Conservation (phyloP, 1,140 invertebrate species). For the Phortica variegata region DNA sequence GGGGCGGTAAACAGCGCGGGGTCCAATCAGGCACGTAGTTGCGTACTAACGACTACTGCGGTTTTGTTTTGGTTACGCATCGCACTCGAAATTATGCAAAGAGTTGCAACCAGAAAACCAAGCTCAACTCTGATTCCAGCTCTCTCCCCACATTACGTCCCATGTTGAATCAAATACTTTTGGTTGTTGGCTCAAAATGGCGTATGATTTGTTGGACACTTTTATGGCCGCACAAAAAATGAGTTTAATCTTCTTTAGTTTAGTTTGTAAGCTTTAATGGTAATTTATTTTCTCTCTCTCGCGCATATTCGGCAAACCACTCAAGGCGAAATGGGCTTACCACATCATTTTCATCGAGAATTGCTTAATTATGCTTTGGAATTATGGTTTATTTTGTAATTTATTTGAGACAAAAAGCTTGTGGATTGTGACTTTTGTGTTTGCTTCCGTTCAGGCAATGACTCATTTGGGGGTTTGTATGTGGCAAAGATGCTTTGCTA, state of each 20-base stretch:
- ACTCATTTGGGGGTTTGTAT: too few species aligned
- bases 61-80: slow-evolving; percentile 14
- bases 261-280: neutral
- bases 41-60: slow-evolving; percentile 2
- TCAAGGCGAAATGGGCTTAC: neutral
- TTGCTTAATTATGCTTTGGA: slow-evolving; percentile 26
- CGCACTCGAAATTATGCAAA: slow-evolving; percentile 38
- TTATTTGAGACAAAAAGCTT: too few species aligned
- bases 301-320: too few species aligned
- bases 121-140: too few species aligned
- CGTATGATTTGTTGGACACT: slow-evolving; percentile 47
- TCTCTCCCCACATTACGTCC: too few species aligned
- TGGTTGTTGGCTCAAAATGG: slow-evolving; percentile 31
- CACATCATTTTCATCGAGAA: slow-evolving; percentile 17
- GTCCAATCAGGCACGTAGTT: neutral
- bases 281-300: too few species aligned
- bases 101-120: slow-evolving; percentile 26
- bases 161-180: too few species aligned
- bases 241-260: slow-evolving; percentile 8
- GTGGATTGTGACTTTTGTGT: too few species aligned
- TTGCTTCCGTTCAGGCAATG: too few species aligned
- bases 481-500: too few species aligned
- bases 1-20: neutral
- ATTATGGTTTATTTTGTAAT: too few species aligned
- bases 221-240: slow-evolving; percentile 33